Conservation (phyloP, 2,888 invertebrate species). For the Amiota mariae region DNA sequence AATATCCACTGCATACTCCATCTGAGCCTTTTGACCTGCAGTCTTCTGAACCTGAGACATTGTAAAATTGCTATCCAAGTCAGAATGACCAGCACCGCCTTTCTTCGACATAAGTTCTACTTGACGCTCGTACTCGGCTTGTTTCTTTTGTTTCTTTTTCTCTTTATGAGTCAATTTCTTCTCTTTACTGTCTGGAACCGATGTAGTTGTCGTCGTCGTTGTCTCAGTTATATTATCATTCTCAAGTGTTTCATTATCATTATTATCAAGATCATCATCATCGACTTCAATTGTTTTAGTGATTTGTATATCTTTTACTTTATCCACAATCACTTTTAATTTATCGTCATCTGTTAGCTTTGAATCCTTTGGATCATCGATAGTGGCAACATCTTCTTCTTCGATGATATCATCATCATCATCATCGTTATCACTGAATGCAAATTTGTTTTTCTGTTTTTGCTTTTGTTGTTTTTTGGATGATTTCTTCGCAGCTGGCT, state of each 20-base stretch:
- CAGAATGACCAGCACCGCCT: slow-evolving; percentile 91
- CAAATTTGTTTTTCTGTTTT: slow-evolving; percentile 53
- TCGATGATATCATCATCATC: slow-evolving; percentile 45
- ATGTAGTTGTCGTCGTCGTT: slow-evolving; percentile 37
- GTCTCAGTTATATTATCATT: slow-evolving; percentile 37
- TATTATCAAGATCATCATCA: slow-evolving; percentile 31
- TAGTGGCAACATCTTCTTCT: slow-evolving; percentile 22
- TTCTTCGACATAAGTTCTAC: slow-evolving; percentile 89
- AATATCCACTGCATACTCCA: slow-evolving; percentile 96
- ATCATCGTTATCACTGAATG: slow-evolving; percentile 65
- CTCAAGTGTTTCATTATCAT: slow-evolving; percentile 23
- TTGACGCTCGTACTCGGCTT: slow-evolving; percentile 90
- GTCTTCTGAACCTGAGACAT: slow-evolving; percentile 88
- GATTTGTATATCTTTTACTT: slow-evolving; percentile 40
- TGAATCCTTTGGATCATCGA: neutral
- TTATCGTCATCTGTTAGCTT: too few relatives aligned
- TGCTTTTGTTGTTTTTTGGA: slow-evolving; percentile 70
- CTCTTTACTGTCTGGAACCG: slow-evolving; percentile 70
- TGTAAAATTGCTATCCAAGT: slow-evolving; percentile 94
- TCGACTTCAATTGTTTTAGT: slow-evolving; percentile 35
- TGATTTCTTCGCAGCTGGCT: slow-evolving; percentile 65
- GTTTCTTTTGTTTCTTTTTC: slow-evolving; percentile 91
- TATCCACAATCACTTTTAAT: neutral
- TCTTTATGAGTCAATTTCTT: slow-evolving; percentile 92
- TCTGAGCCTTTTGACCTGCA: slow-evolving; percentile 83